A percentile compares a stretch with the other conserved stretches of the same genome.
phyloP scores from a whole-genome alignment of 2,797 vertebrate genomes.

The Chloroceryle inda region DNA sequence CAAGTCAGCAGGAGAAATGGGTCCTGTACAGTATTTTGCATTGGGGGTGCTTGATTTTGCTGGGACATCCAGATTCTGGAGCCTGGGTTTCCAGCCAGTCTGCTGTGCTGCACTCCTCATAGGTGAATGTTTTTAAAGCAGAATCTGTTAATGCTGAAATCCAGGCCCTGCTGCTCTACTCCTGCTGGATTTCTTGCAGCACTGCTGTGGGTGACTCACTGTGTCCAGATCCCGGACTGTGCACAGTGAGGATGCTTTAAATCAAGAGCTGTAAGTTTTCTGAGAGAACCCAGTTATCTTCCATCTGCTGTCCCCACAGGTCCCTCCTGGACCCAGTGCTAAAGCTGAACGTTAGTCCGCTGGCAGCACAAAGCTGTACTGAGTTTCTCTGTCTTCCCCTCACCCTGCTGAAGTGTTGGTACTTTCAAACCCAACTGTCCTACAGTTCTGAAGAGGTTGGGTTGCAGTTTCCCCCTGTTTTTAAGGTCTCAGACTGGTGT shows the following conservation, averaged over 20 bases:
- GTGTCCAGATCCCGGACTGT: neutral
- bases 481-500: neutral
- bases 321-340: neutral
- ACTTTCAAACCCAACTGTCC: neutral
- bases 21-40: neutral
- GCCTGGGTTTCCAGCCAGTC: neutral
- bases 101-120: neutral
- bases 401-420: neutral
- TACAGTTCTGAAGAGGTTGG: neutral
- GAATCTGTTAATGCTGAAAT: neutral
- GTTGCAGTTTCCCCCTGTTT: neutral
- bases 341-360: neutral
- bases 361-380: neutral
- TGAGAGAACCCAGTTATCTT: neutral
- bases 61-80: neutral
- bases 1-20: neutral
- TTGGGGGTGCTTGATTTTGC: neutral
- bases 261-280: neutral
- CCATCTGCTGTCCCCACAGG: neutral
- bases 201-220: rapidly evolving
- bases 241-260: neutral
- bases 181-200: neutral
- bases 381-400: neutral
- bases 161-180: neutral
- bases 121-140: neutral